Percentiles rank a stretch among this genome's conserved stretches.
These are phyloP conservation scores for Euplexia lucipara DNA, from an alignment of 2,888 invertebrate species.

Conservation along the genomic window DNA sequence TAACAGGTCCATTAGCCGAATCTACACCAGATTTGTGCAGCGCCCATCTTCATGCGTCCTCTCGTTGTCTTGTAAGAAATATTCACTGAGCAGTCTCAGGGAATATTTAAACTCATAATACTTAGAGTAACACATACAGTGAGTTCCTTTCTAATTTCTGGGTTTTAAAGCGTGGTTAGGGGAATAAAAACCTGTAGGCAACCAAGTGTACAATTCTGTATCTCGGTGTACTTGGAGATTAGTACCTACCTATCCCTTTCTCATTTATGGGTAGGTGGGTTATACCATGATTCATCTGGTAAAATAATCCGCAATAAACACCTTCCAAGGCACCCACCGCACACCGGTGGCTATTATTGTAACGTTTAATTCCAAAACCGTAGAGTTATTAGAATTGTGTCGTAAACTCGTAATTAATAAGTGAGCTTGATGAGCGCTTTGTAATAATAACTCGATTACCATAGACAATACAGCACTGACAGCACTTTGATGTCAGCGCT, in stretches of 20 bases:
- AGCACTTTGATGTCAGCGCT: constrained; percentile 51
- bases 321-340: background rate
- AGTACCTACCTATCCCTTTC: background rate
- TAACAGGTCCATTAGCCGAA: too few relatives aligned
- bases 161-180: too few relatives aligned
- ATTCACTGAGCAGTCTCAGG: too few relatives aligned
- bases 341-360: background rate
- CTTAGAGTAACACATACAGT: too few relatives aligned
- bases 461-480: constrained; percentile 41
- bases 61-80: too few relatives aligned
- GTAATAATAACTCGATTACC: constrained; percentile 50
- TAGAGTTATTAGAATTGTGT: constrained; percentile 35
- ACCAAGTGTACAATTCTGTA: too few relatives aligned
- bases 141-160: background rate
- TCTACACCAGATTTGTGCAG: too few relatives aligned
- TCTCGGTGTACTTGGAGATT: too few relatives aligned
- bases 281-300: background rate
- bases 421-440: constrained; percentile 30
- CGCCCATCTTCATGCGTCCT: too few relatives aligned
- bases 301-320: background rate
- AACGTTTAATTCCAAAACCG: constrained; percentile 33
- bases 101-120: too few relatives aligned
- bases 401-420: constrained; percentile 39
- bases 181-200: too few relatives aligned
- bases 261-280: too few relatives aligned